These are phyloP conservation scores for Chionoecetes opilio DNA, from an alignment of 1,140 invertebrate species.

Conservation along the genomic window DNA sequence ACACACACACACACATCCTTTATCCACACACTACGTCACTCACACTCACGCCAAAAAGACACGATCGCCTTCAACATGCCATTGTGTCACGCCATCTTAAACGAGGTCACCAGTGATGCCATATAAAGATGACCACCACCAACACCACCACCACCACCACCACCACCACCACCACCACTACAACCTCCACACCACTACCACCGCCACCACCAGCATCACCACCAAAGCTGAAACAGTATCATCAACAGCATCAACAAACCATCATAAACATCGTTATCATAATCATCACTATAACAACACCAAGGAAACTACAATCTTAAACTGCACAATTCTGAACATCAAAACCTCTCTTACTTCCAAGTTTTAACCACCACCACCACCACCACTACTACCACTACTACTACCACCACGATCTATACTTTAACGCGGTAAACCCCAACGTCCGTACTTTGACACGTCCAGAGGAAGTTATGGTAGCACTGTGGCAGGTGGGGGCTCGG, in stretches of 20 bases:
- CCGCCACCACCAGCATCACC: neutral
- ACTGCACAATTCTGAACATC: too few species aligned
- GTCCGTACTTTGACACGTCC: slow-evolving; percentile 49
- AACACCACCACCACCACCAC: neutral
- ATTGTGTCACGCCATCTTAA: neutral
- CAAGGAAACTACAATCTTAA: neutral
- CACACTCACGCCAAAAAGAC: neutral
- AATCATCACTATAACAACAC: neutral
- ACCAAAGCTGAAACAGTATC: neutral
- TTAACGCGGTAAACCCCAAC: slow-evolving; percentile 38
- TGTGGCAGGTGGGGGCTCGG: slow-evolving; percentile 43
- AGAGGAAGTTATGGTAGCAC: slow-evolving; percentile 50
- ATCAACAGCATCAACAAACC: neutral
- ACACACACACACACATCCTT: neutral
- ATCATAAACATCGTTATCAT: neutral
- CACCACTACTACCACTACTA: neutral
- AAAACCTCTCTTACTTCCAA: neutral
- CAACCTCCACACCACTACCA: slow-evolving; percentile 4
- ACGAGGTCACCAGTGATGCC: neutral
- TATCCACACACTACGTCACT: neutral
- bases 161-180: neutral
- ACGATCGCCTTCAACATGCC: neutral
- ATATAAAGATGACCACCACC: neutral
- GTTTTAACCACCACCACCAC: neutral
- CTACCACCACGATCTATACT: slow-evolving; percentile 17